phyloP scores from a whole-genome alignment of 2,888 invertebrate genomes.

The Lepidochitona cinerea region DNA sequence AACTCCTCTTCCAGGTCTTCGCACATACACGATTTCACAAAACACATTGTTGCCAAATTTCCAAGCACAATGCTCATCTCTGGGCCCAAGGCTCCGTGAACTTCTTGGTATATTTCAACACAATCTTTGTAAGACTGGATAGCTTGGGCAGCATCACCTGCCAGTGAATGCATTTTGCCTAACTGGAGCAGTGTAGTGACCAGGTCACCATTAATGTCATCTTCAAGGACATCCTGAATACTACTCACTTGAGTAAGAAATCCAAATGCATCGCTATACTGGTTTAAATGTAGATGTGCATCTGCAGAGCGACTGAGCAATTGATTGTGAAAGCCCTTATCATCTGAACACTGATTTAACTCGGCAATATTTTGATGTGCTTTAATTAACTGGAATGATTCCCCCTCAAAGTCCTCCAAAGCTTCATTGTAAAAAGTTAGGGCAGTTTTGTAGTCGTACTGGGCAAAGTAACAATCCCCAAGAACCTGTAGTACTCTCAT shows the following conservation, averaged over 20 bases:
- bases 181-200: conserved; percentile 63
- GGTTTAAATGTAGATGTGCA: conserved; percentile 66
- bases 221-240: conserved; percentile 65
- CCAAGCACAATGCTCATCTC: conserved; percentile 63
- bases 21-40: conserved; percentile 66
- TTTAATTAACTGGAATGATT: conserved; percentile 6
- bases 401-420: conserved; percentile 35
- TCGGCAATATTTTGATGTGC: not conserved
- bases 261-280: conserved; percentile 64
- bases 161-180: conserved; percentile 65
- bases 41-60: conserved; percentile 66
- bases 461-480: conserved; percentile 64
- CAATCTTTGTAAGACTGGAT: conserved; percentile 67
- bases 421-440: conserved; percentile 65
- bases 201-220: conserved; percentile 67
- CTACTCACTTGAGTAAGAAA: conserved; percentile 68
- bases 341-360: conserved; percentile 40
- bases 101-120: conserved; percentile 63
- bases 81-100: conserved; percentile 57
- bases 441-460: conserved; percentile 65
- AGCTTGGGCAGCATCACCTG: conserved; percentile 67
- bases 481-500: conserved; percentile 63
- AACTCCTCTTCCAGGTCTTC: conserved; percentile 60
- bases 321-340: conserved; percentile 67
- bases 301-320: conserved; percentile 66